phyloP scores from a whole-genome alignment of 2,113 vertebrate species.

The Numenius arquata region DNA sequence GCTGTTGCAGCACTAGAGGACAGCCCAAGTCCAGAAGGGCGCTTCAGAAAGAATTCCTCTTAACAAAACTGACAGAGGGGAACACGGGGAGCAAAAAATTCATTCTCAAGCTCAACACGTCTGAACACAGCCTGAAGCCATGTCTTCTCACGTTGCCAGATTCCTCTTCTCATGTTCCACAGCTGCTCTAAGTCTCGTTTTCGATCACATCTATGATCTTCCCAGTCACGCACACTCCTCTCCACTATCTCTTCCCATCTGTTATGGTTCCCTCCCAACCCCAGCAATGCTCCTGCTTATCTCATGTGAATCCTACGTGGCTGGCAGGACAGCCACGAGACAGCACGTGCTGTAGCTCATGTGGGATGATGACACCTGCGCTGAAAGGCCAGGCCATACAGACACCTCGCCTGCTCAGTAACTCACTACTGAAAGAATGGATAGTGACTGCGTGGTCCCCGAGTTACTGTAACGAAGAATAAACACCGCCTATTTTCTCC shows the following conservation, averaged over 20 bases:
- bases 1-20: not conserved
- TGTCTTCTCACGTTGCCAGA: accelerated
- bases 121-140: not conserved
- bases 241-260: not conserved
- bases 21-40: not conserved
- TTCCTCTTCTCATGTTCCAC: not conserved
- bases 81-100: accelerated
- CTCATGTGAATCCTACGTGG: accelerated
- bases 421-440: not conserved
- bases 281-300: not conserved
- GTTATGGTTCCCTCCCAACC: not conserved
- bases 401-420: not conserved
- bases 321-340: not conserved
- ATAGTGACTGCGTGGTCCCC: not conserved
- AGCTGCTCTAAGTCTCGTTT: accelerated
- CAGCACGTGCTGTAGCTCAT: accelerated
- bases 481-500: not conserved
- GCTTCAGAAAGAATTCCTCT: not conserved
- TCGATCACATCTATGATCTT: not conserved
- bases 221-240: not conserved
- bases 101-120: not conserved
- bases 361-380: accelerated
- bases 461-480: not conserved
- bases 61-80: not conserved
- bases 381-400: not conserved